Evolutionary conservation across 2,888 invertebrate genomes (phyloP).

Genomic region (Pedicia rivosa): DNA sequence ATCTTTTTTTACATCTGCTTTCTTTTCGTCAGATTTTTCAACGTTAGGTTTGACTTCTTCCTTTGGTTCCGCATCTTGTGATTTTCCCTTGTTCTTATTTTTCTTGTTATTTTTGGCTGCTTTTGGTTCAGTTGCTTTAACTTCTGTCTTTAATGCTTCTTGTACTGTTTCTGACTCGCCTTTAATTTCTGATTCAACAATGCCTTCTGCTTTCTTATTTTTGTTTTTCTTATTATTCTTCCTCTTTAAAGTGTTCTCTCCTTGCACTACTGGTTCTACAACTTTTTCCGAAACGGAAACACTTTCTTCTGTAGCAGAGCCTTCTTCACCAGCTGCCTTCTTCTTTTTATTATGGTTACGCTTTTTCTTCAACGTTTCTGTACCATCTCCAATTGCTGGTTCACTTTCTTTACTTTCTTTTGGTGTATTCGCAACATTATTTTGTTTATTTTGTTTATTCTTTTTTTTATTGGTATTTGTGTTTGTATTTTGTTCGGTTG

Average conservation of each 20-base stretch:
- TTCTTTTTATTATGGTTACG: constrained; percentile 3
- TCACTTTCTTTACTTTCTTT: too few species aligned
- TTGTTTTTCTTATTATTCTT: background rate
- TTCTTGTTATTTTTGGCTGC: background rate
- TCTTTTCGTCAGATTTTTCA: background rate
- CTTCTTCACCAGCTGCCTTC: background rate
- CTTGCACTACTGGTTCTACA: background rate
- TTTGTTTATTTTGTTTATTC: too few species aligned
- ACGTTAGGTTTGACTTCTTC: background rate
- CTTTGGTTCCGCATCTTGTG: background rate
- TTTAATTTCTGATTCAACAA: too few species aligned
- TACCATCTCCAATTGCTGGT: too few species aligned
- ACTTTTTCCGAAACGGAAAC: background rate
- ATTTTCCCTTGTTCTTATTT: background rate
- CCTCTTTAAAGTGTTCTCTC: background rate
- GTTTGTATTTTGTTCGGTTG: too few species aligned
- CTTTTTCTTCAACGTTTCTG: constrained; percentile 5
- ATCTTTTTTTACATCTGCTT: background rate
- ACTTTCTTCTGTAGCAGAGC: background rate
- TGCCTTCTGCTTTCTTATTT: too few species aligned
- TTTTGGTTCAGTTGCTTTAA: too few species aligned
- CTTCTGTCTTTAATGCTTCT: too few species aligned
- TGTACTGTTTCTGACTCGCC: too few species aligned
- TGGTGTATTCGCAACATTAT: too few species aligned
- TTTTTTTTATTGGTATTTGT: too few species aligned